Evolutionary conservation across 2,797 vertebrate species (phyloP), one percentile per base, ranked within the genome.

Genomic region (Pteropus rufus): DNA sequence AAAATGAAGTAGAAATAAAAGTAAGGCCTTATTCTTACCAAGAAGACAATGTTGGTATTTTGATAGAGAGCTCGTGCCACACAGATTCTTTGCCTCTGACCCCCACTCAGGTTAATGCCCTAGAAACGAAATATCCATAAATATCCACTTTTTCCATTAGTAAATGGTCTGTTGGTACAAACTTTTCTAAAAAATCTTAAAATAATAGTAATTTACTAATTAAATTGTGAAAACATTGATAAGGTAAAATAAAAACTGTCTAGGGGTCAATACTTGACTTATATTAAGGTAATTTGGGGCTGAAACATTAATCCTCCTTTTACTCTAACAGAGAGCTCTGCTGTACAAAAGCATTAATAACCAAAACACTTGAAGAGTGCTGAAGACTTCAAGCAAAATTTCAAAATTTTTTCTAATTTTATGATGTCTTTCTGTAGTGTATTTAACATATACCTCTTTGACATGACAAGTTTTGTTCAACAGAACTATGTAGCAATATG

Each of bases 61-160:
- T 99, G 99, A 98, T 99, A 99, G 62, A 99, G 99, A 4, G 99
- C 99, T 97, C 99, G 98, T 89, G 99, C 99, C 96, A 99, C 99
- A 79, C 99, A 99, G 98, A 99, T 99, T 44, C 99, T 99, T 98
- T 99, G 99, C 65, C 99, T 99, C 98, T 99, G 99, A 1, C 99
- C 99, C 10, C 99, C 99, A 58, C 99, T 99, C 96, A 99, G 98
- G 97, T 99, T 99, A 98, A 99, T 99, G 79, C 99, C 99, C 99
- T 99, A 98, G 80, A 75, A 92, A 98, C 91, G 72, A 98, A 98
- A 96, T 52, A 95, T 62, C 86, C 52, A 98, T 94, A 93, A 97
- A 96, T 26, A 94, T 8, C 12, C 31, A 94, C 79, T 19, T 52
- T 95, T 95, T 94, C 36, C 84, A 95, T 65, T 91, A 98, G 95